A percentile compares a stretch with the other conserved stretches of the same genome.
These are phyloP conservation scores for Solenopsis invicta DNA, from an alignment of 1,140 invertebrate genomes.

Conservation along the genomic window DNA sequence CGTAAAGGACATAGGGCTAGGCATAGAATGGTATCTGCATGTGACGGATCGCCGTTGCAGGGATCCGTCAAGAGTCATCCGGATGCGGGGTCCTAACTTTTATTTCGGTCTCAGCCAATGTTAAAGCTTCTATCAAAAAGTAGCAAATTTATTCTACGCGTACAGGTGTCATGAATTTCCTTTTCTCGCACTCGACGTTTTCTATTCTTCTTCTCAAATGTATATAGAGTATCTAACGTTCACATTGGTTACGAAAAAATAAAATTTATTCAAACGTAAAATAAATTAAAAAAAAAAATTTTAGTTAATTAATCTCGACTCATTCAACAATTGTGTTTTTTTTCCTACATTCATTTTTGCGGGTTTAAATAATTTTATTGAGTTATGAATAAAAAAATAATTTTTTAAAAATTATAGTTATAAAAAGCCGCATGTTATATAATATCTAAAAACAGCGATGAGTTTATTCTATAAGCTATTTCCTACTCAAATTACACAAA, in stretches of 20 bases:
- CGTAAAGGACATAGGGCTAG: conserved; percentile 44
- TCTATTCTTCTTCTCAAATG: background rate
- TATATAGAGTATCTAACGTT: background rate
- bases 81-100: conserved; percentile 41
- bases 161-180: conserved; percentile 38
- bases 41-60: conserved; percentile 80
- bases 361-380: background rate
- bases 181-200: conserved; percentile 20
- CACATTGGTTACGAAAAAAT: background rate
- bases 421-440: background rate
- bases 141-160: conserved; percentile 47
- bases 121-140: conserved; percentile 40
- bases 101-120: conserved; percentile 19
- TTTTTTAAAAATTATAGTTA: background rate
- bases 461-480: background rate
- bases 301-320: background rate
- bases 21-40: conserved; percentile 83
- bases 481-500: conserved; percentile 10
- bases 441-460: background rate
- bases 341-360: background rate
- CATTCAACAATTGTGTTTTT: background rate
- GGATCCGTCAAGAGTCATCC: conserved; percentile 79
- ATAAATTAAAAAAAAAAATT: background rate
- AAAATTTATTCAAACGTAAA: conserved; percentile 26
- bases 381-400: conserved; percentile 3